Conservation (phyloP, 2,113 vertebrate species). For the Larimichthys crocea region DNA sequence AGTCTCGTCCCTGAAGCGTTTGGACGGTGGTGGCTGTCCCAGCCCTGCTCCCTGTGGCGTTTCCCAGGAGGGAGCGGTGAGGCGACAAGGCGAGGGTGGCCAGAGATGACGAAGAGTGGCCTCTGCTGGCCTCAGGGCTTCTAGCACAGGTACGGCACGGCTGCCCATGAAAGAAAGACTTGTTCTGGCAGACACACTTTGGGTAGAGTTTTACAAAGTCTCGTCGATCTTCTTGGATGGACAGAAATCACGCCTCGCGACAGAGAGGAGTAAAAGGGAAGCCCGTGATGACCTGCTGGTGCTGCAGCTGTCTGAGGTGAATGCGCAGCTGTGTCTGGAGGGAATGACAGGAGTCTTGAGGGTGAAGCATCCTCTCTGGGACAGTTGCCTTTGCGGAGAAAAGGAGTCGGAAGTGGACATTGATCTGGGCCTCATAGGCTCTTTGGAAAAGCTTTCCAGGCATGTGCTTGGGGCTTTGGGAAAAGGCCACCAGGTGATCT, state of each 20-base stretch:
- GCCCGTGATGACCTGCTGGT: background rate
- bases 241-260: rapidly evolving
- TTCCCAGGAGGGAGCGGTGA: conserved; percentile 69
- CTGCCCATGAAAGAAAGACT: background rate
- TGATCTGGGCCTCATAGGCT: background rate
- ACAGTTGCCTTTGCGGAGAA: background rate
- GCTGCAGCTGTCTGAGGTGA: conserved; percentile 17
- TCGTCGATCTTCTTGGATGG: conserved; percentile 64
- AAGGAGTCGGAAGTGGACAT: conserved; percentile 1
- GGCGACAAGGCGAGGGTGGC: conserved; percentile 82
- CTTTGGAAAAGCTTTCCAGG: conserved; percentile 18
- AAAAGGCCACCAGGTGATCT: conserved; percentile 37
- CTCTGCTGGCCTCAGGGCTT: conserved; percentile 9
- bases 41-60: conserved; percentile 64
- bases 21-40: conserved; percentile 55
- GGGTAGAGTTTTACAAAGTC: conserved; percentile 78
- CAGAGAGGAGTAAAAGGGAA: conserved; percentile 51
- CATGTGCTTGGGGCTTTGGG: conserved; percentile 28
- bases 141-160: conserved; percentile 68
- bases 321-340: too few species aligned
- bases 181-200: conserved; percentile 75
- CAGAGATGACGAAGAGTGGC: conserved; percentile 49
- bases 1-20: conserved; percentile 67
- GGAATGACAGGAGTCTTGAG: background rate
- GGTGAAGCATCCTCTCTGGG: conserved; percentile 15